phyloP scores from a whole-genome alignment of 2,113 vertebrate genomes.

The Budorcas taxicolor region DNA sequence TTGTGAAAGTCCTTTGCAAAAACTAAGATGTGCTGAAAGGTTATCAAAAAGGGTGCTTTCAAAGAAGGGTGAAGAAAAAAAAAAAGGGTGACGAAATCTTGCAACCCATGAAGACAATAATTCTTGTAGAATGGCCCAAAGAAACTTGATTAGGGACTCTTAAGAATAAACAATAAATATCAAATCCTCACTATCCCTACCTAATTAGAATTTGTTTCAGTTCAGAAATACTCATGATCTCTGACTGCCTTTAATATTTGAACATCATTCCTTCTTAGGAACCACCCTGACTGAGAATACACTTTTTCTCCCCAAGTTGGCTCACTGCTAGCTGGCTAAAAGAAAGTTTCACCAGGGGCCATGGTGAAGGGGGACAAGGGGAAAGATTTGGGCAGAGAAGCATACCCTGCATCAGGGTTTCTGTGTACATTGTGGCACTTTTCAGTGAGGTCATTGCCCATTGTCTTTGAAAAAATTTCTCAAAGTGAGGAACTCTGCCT shows the following conservation, averaged over 20 bases:
- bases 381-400: background rate
- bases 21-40: background rate
- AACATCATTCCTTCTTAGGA: conserved; percentile 2
- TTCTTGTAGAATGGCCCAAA: background rate
- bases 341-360: background rate
- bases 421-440: background rate
- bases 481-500: conserved; percentile 12
- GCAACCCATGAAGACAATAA: background rate
- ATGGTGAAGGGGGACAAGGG: background rate
- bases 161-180: conserved; percentile 12
- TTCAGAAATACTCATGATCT: conserved; percentile 25
- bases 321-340: conserved; percentile 13
- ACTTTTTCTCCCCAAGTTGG: background rate
- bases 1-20: background rate
- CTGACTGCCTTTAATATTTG: conserved; percentile 46
- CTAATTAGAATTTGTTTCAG: conserved; percentile 36
- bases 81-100: background rate
- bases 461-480: conserved; percentile 27
- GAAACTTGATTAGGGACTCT: conserved; percentile 4
- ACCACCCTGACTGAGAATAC: background rate
- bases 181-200: conserved; percentile 21
- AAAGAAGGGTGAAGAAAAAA: background rate
- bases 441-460: background rate
- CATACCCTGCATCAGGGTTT: background rate
- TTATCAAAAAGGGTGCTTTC: conserved; percentile 7